Conservation (phyloP, 92 coral and sea anemone genomes). For the Galaxea fascicularis region DNA sequence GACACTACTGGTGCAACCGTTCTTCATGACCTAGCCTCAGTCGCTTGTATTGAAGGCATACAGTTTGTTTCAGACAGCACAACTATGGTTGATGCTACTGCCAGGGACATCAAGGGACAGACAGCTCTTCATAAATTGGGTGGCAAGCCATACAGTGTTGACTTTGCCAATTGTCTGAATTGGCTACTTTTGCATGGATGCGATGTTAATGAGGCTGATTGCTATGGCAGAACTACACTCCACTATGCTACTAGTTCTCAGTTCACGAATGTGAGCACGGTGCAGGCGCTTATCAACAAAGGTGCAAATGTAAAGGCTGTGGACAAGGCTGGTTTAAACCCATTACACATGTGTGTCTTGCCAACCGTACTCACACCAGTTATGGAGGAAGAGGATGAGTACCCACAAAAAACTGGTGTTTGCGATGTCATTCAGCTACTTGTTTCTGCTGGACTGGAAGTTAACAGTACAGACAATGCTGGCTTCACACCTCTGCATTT, state of each 20-base stretch:
- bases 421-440: conserved; percentile 62
- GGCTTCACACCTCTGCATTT: conserved; percentile 63
- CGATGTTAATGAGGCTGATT: conserved; percentile 57
- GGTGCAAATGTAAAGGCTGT: conserved; percentile 62
- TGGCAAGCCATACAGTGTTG: conserved; percentile 66
- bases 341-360: conserved; percentile 67
- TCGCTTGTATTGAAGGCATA: conserved; percentile 63
- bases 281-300: conserved; percentile 64
- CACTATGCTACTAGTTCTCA: conserved; percentile 64
- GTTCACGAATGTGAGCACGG: conserved; percentile 61
- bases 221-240: conserved; percentile 68
- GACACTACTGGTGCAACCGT: conserved; percentile 68
- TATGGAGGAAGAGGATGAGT: conserved; percentile 58
- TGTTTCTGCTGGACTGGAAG: conserved; percentile 62
- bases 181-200: conserved; percentile 65
- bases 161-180: conserved; percentile 58
- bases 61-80: conserved; percentile 67
- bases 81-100: conserved; percentile 61
- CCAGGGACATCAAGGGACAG: conserved; percentile 69
- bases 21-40: conserved; percentile 65
- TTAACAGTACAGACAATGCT: conserved; percentile 59
- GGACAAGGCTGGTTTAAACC: conserved; percentile 55
- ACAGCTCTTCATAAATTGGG: conserved; percentile 67
- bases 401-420: conserved; percentile 60
- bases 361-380: conserved; percentile 70